Base-by-base conservation (phyloP, 30 jellyfish, hydroid and myxozoan genomes). In the Morbakka virulenta region DNA sequence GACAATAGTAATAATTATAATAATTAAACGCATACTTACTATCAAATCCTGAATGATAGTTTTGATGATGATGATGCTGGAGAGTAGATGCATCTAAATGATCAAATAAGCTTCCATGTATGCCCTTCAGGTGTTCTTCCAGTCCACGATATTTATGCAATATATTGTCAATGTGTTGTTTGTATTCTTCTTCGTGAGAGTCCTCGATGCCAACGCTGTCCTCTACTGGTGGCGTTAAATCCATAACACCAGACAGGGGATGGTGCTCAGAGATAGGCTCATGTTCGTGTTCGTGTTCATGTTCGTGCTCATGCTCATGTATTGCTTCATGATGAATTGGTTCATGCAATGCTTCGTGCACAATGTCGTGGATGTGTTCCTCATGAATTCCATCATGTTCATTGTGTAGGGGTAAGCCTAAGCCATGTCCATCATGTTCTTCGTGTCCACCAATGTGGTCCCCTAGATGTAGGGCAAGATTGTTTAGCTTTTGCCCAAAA, bases 31-130 rank as follows among this genome's bases (percentile, higher is more conserved):
- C 14, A 30, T 32, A 52, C 97, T 67, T 36, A 91, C 98, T n/a
- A 31, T 91, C 98, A 53, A 75, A 84, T 77, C 98, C 98, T 14
- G 96, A 57, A 72, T 91, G 98, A 50, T 79, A 84, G 32, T 76
- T 95, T 24, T 76, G 85, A 72, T 76, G 81, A 0, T 87, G 85
- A 41, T 91, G 98, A 49, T 91, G 98, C 1, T 64, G 97, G 27
- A 91, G 67, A 11, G 80, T 50, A 1, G 57, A 73, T 35, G 82
- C 88, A 41, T 87, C 87, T 79, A 86, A 51, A 70, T 86, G 96
- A 13, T 85, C 88, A 27, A 80, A 77, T 24, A 89, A 53, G 14
- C 82, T 81, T 0, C 97, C 97, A 32, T 50, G 96, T 13, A 83
- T 75, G 4, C 97, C 97, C 48, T 81, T 67, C 57, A 89, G 81